Evolutionary conservation across 64 coral and sea anemone species (phyloP).

Genomic region (Porites lutea): DNA sequence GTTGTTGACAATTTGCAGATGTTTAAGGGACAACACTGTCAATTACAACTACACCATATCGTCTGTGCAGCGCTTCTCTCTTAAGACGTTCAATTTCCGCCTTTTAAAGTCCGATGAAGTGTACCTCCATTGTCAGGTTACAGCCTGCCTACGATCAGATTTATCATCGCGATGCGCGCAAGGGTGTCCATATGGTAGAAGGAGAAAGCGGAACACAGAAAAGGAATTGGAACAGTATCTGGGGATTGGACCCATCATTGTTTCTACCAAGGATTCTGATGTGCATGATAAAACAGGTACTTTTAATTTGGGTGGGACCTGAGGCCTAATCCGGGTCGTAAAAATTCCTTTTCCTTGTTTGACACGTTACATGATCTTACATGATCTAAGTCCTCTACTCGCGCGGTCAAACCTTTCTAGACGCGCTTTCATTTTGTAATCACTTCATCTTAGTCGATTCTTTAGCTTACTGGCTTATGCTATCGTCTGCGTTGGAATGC

Average conservation of each 20-base stretch:
- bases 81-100: slow-evolving; percentile 70
- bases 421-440: too few relatives aligned
- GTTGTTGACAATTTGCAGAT: slow-evolving; percentile 25
- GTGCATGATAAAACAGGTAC: neutral
- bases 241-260: slow-evolving; percentile 52
- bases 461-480: too few relatives aligned
- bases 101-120: slow-evolving; percentile 20
- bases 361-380: too few relatives aligned
- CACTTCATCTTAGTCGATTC: too few relatives aligned
- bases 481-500: too few relatives aligned
- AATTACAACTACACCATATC: slow-evolving; percentile 63
- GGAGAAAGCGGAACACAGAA: neutral
- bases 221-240: slow-evolving; percentile 23
- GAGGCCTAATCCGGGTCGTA: too few relatives aligned
- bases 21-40: slow-evolving; percentile 65
- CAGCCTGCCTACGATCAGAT: slow-evolving; percentile 61
- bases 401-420: too few relatives aligned
- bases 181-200: slow-evolving; percentile 28
- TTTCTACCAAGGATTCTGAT: neutral
- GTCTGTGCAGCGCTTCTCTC: slow-evolving; percentile 63
- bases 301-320: too few relatives aligned
- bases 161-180: slow-evolving; percentile 43
- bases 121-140: slow-evolving; percentile 73
- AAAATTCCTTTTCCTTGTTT: too few relatives aligned
- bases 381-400: too few relatives aligned